Evolutionary conservation across 2,797 vertebrate genomes (phyloP), one percentile per base, ranked within the genome.

Genomic region (Tauraco hartlaubi): DNA sequence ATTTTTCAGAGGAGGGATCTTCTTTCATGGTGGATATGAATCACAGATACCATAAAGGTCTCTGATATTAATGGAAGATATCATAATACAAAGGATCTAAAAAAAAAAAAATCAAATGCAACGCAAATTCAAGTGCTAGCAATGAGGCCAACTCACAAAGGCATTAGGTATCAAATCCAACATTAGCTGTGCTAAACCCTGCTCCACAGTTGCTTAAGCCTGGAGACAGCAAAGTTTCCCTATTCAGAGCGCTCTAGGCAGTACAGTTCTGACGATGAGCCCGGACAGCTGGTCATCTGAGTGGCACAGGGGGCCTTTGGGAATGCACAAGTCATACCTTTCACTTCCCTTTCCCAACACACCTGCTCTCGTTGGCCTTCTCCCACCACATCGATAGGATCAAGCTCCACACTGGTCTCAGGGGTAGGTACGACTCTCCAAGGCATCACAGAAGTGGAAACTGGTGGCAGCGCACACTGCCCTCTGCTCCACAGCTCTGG

Each of bases 291-390:
- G 46, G 16, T 62, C 28, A 44, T 3, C 17, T 2, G 11, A 12
- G 23, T 3, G 9, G 29, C 46, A 26, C 25, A 7, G 21, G 6
- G 21, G 12, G 12, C 11, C 23, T 48, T 71, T 41, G 43, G 46
- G n/a, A 66, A 75, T 5, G 7, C 37, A 31, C 14, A 75, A 15
- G 17, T 16, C 5, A 0, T 31, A 22, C 13, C 46, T 58, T 82
- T 69, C 41, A 43, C 15, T 22, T 59, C 61, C 41, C 15, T 52
- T 43, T 20, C 33, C 43, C 1, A 0, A 44, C 18, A 10, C 0
- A 1, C 28, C 11, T 33, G 44, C 19, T 74, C 4, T 52, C 5
- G 0, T n/a, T 2, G 0, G 9, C 37, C 12, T 49, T 43, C 31
- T 26, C 49, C 62, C 44, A 43, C 26, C 23, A 15, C 0, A 0